Percentiles rank a stretch among this genome's conserved stretches.
Evolutionary conservation across 2,797 vertebrate species (phyloP).

Genomic region (Moxostoma hubbsi): DNA sequence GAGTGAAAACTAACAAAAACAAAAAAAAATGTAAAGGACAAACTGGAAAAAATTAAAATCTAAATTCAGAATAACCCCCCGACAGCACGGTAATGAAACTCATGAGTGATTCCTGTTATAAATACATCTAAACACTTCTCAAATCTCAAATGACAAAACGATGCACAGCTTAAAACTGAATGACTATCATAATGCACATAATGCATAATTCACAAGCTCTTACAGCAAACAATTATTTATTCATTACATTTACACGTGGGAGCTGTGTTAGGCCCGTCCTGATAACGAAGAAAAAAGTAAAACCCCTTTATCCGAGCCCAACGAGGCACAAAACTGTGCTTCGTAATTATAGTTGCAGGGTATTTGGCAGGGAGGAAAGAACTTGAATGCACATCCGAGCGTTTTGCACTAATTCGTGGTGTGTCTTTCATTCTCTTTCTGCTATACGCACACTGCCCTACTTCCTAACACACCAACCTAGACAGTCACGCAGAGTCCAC

Average conservation of each 20-base stretch:
- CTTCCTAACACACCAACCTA: background rate
- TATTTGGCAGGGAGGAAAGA: background rate
- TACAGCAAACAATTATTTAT: background rate
- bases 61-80: too few species aligned
- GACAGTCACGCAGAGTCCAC: background rate
- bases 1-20: too few species aligned
- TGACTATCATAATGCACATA: background rate
- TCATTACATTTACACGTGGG: background rate
- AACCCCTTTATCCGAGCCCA: background rate
- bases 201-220: background rate
- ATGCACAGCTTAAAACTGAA: background rate
- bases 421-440: background rate
- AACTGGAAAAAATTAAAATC: too few species aligned
- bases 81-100: too few species aligned
- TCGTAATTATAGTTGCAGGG: constrained; percentile 31
- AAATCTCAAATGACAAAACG: background rate
- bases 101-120: background rate
- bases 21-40: too few species aligned
- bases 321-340: constrained; percentile 29
- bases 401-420: constrained; percentile 21
- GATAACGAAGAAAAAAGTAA: background rate
- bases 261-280: background rate
- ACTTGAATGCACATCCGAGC: constrained; percentile 14
- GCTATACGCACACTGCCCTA: background rate
- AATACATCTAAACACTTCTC: background rate